Percentiles rank a stretch among this genome's conserved stretches.
These are phyloP conservation scores for Eptesicus fuscus DNA, from an alignment of 2,113 vertebrate genomes.

Conservation along the genomic window DNA sequence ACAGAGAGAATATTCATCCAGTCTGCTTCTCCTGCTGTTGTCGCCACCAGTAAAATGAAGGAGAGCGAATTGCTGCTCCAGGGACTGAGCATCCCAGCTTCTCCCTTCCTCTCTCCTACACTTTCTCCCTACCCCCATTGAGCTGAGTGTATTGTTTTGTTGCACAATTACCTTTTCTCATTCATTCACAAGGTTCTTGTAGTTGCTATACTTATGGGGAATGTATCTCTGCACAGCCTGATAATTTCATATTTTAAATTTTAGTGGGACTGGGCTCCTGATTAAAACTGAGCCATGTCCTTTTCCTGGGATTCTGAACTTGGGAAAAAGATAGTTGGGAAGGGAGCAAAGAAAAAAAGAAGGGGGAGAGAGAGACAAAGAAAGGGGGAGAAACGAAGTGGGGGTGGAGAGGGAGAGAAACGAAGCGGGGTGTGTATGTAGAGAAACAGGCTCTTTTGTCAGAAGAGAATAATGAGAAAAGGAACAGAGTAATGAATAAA, in stretches of 20 bases:
- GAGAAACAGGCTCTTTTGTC: neutral
- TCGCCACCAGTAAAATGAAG: neutral
- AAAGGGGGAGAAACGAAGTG: neutral
- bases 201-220: neutral
- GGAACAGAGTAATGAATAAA: neutral
- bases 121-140: neutral
- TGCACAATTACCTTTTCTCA: neutral
- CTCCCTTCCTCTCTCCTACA: neutral
- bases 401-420: neutral
- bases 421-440: neutral
- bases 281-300: neutral
- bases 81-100: neutral
- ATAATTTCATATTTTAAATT: neutral
- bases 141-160: neutral
- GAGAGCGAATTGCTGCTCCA: neutral
- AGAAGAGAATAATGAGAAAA: neutral
- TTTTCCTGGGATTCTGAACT: neutral
- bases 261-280: neutral
- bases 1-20: neutral
- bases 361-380: too few relatives aligned
- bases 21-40: neutral
- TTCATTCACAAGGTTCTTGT: neutral
- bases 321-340: neutral
- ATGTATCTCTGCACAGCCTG: neutral
- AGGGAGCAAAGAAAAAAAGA: neutral